A percentile compares a stretch with the other conserved stretches of the same genome.
These are phyloP conservation scores for Pyrochroa serraticornis DNA, from an alignment of 2,888 invertebrate genomes.

Conservation along the genomic window DNA sequence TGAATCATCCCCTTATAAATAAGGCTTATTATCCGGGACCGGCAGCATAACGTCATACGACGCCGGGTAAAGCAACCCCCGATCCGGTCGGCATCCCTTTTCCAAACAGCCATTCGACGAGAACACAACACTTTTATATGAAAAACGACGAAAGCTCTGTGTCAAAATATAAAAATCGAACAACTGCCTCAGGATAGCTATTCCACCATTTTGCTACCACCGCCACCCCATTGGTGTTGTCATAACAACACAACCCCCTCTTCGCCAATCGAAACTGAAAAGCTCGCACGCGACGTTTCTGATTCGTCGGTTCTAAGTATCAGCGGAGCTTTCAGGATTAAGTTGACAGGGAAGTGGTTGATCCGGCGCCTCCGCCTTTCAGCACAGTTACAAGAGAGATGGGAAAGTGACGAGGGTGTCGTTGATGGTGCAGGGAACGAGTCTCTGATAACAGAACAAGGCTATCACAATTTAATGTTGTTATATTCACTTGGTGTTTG, in stretches of 20 bases:
- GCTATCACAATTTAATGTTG: constrained; percentile 61
- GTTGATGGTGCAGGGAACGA: constrained; percentile 27
- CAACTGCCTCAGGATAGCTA: constrained; percentile 51
- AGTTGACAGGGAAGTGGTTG: constrained; percentile 41
- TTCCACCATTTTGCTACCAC: constrained; percentile 56
- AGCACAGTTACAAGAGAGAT: constrained; percentile 18
- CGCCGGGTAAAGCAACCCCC: constrained; percentile 24
- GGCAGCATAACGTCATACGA: constrained; percentile 31
- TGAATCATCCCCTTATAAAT: constrained; percentile 35
- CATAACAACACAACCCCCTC: constrained; percentile 51
- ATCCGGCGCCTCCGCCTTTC: constrained; percentile 9
- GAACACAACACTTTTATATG: constrained; percentile 48
- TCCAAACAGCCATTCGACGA: constrained; percentile 9
- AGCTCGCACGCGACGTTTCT: constrained; percentile 46
- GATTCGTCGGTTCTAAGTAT: constrained; percentile 47
- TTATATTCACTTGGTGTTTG: constrained; percentile 61
- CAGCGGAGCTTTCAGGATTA: constrained; percentile 40
- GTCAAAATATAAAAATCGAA: constrained; percentile 60
- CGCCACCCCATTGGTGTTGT: constrained; percentile 57
- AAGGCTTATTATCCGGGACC: constrained; percentile 34
- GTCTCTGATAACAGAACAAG: constrained; percentile 58
- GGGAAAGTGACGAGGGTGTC: constrained; percentile 30
- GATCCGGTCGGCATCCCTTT: constrained; percentile 28
- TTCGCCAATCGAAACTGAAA: constrained; percentile 51
- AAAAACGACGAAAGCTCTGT: constrained; percentile 53